Evolutionary conservation across 2,888 invertebrate species (phyloP), one percentile per base, ranked within the genome.

Genomic region (Piscicola geometra): DNA sequence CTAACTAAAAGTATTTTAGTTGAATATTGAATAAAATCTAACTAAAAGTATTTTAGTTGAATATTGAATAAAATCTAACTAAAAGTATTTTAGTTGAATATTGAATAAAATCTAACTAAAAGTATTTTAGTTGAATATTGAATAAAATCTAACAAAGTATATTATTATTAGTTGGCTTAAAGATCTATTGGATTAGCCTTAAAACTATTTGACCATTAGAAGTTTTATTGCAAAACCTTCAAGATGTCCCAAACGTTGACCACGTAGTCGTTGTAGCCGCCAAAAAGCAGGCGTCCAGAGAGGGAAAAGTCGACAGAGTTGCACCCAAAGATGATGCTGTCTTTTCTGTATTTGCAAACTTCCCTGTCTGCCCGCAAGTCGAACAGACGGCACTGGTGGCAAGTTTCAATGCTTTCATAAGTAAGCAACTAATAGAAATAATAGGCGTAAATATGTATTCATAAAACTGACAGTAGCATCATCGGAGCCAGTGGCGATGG

Each of bases 171-270:
- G n/a, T n/a, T n/a, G n/a, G n/a, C n/a, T n/a, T n/a, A n/a, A n/a
- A n/a, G n/a, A n/a, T n/a, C n/a, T n/a, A n/a, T n/a, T n/a, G n/a
- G n/a, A n/a, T n/a, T n/a, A n/a, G n/a, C n/a, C n/a, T n/a, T n/a
- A n/a, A n/a, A n/a, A n/a, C n/a, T n/a, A n/a, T n/a, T n/a, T n/a
- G n/a, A n/a, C n/a, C n/a, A n/a, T n/a, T n/a, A n/a, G n/a, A n/a
- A n/a, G n/a, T n/a, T n/a, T n/a, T n/a, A n/a, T n/a, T n/a, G n/a
- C n/a, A n/a, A n/a, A 81, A 93, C 94, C 85, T 98, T 98, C 79
- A 99, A 88, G 52, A 95, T 94, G 87, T 99, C 99, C 99, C 99
- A 99, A 50, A 96, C 92, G 87, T 96, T 94, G 75, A 98, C 94
- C 50, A 96, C 97, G 87, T 98, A 96, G 88, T 99, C 99, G 86